Conservation (phyloP, 2,797 vertebrate genomes). For the Myiotriccus ornatus region DNA sequence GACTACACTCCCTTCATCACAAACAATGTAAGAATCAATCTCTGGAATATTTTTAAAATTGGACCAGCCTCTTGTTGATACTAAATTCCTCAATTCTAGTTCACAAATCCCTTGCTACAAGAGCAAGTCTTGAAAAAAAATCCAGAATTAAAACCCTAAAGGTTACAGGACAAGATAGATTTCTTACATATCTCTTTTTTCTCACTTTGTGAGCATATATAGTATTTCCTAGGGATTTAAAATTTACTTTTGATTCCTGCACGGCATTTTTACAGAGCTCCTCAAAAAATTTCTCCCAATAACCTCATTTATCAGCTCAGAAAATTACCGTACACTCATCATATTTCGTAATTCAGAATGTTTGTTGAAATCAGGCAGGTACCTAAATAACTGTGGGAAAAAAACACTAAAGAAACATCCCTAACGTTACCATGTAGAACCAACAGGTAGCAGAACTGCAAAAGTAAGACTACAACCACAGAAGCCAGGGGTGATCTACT, state of each 20-base stretch:
- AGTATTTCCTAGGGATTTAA: neutral
- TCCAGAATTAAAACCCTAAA: neutral
- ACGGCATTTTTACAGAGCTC: neutral
- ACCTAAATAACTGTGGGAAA: neutral
- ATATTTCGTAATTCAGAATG: neutral
- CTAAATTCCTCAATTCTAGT: neutral
- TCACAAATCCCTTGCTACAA: neutral
- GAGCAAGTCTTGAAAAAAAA: neutral
- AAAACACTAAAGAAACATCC: neutral
- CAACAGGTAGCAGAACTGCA: neutral
- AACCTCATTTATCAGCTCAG: neutral
- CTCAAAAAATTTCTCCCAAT: neutral
- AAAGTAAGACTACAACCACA: neutral
- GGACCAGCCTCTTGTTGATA: neutral
- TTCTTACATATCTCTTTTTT: neutral
- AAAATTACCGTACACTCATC: rapidly evolving
- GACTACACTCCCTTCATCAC: neutral
- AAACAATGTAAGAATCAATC: neutral
- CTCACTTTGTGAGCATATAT: neutral
- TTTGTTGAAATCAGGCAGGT: neutral
- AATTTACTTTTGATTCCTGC: neutral
- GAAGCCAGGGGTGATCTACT: neutral
- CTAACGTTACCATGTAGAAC: neutral
- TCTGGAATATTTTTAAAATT: neutral
- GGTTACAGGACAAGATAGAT: neutral